Evolutionary conservation across 2,888 invertebrate genomes (phyloP), one percentile per base, ranked within the genome.

Genomic region (Cyclophora punctaria): DNA sequence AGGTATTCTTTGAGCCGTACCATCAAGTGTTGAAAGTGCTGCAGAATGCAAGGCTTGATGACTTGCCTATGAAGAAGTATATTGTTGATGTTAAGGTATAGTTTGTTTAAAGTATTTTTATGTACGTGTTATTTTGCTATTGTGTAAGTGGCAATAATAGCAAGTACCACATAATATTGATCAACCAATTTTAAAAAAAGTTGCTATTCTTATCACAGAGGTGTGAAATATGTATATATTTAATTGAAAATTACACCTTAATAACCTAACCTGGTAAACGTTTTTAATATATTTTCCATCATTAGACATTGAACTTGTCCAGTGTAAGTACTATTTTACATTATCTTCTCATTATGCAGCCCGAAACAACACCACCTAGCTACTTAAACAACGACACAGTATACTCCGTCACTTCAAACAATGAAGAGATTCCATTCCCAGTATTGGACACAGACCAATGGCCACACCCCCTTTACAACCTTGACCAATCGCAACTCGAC

Each of bases 1-100:
- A 91, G 48, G 92, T 94, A 0, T 96, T 93, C 74, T 95, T 96
- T 70, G 96, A 96, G 67, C 94, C 96, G 0, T 96, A 96, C 69
- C 89, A 92, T 56, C 92, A 93, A 66, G 94, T 95, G 0, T 80
- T 95, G 48, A 90, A 88, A 59, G 93, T 92, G n/a, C 71, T 96
- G 35, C 91, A 94, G 66, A 76, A 78, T 1, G 89, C 92, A 48
- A 76, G 80, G 43, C 65, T 83, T 34, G 78, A 89, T 4, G 83
- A 89, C 35, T 90, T 95, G 62, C 94, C 95, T 0, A 91, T 95
- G 91, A 82, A 87, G 46, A 88, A 89, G 51, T 94, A 94, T 67
- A 91, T 95, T 52, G 89, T 95, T 1, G 77, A 91, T 58, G 90
- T 90, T 7, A 80, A 90, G 73, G 90, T 90, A 69, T 37, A 5